Base-by-base conservation (phyloP, 2,888 invertebrate genomes). In the Hemithea aestivaria region DNA sequence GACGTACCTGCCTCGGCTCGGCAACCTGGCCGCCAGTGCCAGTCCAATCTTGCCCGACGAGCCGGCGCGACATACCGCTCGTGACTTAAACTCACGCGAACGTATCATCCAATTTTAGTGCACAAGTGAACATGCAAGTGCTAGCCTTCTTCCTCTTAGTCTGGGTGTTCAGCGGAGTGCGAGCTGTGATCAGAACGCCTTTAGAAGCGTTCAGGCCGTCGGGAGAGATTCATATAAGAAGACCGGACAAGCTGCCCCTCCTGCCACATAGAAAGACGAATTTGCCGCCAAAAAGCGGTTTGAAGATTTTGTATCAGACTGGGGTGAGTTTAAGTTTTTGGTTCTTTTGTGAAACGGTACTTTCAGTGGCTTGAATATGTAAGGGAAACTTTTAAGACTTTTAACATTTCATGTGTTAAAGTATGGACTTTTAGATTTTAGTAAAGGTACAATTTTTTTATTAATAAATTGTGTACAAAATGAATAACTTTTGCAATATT, bases 261-360 rank as follows among this genome's bases (percentile, higher is more conserved):
- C 54, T 78, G 47, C 83, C 80, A 35, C 82, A 89, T 65, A 88
- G 89, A 71, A 88, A 84, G 68, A 81, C 87, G 62, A 74, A 78
- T 64, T 53, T 76, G 55, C 79, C 85, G 53, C 81, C 87, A 51
- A 87, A 83, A 60, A 79, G 76, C 52, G 79, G 87, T 45, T 85
- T 91, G 38, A 90, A 90, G 73, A 89, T 94, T 53, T 87, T 94
- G 44, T 94, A 93, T 73, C 94, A 92, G 80, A 89, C 89, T 43
- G 93, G 93, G 90, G 93, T 93, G 77, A 92, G 92, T 89, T 52
- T 28, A 33, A 28, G 16, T 36, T 20, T 31, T 28, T 26, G 20
- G 23, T 27, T 33, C 27, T 11, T 33, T 24, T 30, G 32, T 29
- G 21, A 35, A 16, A 16, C 5, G 16, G n/a, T n/a, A n/a, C n/a